Evolutionary conservation across 2,888 invertebrate species (phyloP).

Genomic region (Meiosimyza decipiens): DNA sequence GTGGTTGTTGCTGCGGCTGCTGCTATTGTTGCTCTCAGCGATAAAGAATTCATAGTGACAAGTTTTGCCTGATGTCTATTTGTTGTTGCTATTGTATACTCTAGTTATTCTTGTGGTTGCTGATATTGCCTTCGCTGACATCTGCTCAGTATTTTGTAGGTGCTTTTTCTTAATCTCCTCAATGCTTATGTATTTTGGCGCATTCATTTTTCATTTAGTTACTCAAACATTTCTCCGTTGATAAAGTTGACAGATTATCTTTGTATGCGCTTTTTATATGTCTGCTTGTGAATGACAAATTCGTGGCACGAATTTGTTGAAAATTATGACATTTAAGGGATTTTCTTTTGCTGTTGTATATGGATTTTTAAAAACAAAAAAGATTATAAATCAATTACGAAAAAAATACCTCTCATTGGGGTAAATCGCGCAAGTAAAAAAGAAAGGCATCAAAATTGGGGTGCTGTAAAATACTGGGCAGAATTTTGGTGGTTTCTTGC

Average conservation of each 20-base stretch:
- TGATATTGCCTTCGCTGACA: not conserved
- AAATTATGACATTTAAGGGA: no score
- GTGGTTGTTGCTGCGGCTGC: slow-evolving; percentile 6
- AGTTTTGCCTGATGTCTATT: not conserved
- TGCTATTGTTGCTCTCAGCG: not conserved
- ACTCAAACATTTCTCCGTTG: not conserved
- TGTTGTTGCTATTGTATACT: not conserved
- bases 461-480: no score
- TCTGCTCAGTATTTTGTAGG: not conserved
- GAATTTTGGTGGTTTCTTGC: no score
- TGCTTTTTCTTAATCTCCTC: not conserved
- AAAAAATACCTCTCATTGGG: no score
- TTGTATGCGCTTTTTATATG: not conserved
- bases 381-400: no score
- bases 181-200: no score
- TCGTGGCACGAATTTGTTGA: not conserved
- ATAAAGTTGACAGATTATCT: slow-evolving; percentile 3
- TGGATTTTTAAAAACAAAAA: not conserved
- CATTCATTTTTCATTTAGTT: no score
- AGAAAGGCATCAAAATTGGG: no score
- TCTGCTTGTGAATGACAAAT: not conserved
- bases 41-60: slow-evolving; percentile 21
- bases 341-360: no score
- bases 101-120: not conserved
- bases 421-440: no score